Evolutionary conservation across 2,113 vertebrate genomes (phyloP), one percentile per base, ranked within the genome.

Genomic region (Mesembrinibis cayennensis): DNA sequence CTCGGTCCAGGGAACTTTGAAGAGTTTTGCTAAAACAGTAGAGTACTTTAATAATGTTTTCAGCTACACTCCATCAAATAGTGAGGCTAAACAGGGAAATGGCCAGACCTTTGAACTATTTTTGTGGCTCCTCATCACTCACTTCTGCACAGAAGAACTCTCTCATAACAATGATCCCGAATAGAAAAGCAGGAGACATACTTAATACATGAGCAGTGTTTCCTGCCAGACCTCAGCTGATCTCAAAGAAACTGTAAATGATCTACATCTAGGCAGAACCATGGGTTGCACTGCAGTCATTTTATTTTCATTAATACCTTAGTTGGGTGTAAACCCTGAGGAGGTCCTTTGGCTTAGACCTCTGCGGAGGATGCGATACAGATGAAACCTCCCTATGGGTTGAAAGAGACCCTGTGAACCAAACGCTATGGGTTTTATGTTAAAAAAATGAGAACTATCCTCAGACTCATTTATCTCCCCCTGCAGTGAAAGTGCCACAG

Each of bases 41-140:
- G 29, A 90, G 89, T 16, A 9, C 58, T 94, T 94, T 90, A 88
- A 86, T 50, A 73, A 81, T 18, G 56, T 94, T 93, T 96, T 92
- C 94, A 92, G 82, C 88, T 74, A 16, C 74, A 81, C 89, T 67
- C 89, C 86, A 92, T 94, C 90, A 94, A 93, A 86, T 23, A 38
- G 44, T 26, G 3, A 27, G 55, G 74, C 76, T 83, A 9, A 92
- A 20, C 47, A 71, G 86, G 47, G 90, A 45, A 90, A 55, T 6
- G 7, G 59, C 52, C 76, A 67, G 89, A 76, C 83, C 83, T 95
- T 38, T 95, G 96, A 93, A 89, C 77, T 84, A 5, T 1, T 67
- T 59, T n/a, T 84, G 92, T 66, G 83, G 44, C 80, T 95, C 83
- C 91, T 95, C 95, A 82, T 96, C 92, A 84, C 80, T 96, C 92